These are phyloP conservation scores for Pseudopleuronectes americanus DNA, from an alignment of 2,797 vertebrate species.

Conservation along the genomic window DNA sequence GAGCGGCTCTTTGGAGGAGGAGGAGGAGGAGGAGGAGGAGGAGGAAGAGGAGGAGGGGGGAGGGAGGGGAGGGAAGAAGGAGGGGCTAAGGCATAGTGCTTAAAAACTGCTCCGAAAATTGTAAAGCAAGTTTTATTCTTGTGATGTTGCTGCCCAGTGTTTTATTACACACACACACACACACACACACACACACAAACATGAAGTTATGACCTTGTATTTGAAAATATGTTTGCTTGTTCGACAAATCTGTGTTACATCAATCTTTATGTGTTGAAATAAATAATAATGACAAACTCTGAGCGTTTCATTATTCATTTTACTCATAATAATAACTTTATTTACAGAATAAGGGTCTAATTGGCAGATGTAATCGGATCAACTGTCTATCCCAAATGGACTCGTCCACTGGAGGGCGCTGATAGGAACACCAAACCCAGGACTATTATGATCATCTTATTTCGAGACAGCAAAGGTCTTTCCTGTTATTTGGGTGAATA, in stretches of 20 bases:
- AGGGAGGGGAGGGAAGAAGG: not conserved
- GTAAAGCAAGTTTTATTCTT: not conserved
- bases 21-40: not conserved
- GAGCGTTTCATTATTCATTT: not conserved
- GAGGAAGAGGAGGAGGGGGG: not conserved
- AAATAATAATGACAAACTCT: not conserved
- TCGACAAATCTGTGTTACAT: no score
- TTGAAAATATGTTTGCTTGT: no score
- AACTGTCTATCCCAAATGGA: not conserved
- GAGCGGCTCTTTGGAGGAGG: constrained; percentile 34
- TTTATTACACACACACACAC: no score
- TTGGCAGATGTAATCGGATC: not conserved
- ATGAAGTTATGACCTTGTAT: no score
- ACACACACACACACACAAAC: no score
- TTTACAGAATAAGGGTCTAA: no score
- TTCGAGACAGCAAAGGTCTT: not conserved
- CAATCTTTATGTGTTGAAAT: no score
- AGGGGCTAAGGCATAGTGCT: constrained; percentile 26
- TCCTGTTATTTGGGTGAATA: no score
- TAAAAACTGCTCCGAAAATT: constrained; percentile 4
- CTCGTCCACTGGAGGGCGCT: constrained; percentile 50
- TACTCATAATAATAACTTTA: no score
- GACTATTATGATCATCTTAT: not conserved
- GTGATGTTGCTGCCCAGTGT: no score
- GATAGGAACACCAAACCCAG: not conserved